Percentiles rank a stretch among this genome's conserved stretches.
phyloP scores from a whole-genome alignment of 2,888 invertebrate species.

The Elmis aenea region DNA sequence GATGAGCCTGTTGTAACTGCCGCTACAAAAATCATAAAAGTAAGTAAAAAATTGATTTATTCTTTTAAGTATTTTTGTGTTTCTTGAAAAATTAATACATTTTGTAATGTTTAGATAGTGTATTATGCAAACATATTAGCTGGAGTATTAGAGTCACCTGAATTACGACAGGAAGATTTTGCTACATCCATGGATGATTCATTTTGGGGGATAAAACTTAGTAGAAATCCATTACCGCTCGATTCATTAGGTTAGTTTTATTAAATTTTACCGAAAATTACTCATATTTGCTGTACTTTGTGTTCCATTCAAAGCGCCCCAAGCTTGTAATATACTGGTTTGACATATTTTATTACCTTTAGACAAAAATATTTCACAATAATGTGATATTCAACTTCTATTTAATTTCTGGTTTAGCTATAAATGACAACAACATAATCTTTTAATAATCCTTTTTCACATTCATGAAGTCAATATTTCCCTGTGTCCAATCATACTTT shows the following conservation, averaged over 20 bases:
- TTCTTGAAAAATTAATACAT: slow-evolving; percentile 1
- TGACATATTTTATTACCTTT: no score
- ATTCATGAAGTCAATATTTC: no score
- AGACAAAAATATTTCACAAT: no score
- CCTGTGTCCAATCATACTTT: no score
- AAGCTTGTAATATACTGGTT: no score
- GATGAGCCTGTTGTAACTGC: slow-evolving; percentile 80
- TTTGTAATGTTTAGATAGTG: slow-evolving; percentile 55
- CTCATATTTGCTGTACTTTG: no score
- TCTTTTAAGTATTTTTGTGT: neutral
- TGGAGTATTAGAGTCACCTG: slow-evolving; percentile 67
- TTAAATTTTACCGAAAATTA: no score
- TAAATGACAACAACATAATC: no score
- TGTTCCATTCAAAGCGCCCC: no score
- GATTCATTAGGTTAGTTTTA: slow-evolving; percentile 59
- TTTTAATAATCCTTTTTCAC: no score
- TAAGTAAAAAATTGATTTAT: slow-evolving; percentile 32
- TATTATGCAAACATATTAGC: slow-evolving; percentile 86
- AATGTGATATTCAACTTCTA: no score
- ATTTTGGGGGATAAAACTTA: slow-evolving; percentile 35
- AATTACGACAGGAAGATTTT: slow-evolving; percentile 55
- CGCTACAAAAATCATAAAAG: slow-evolving; percentile 85
- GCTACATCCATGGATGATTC: slow-evolving; percentile 47
- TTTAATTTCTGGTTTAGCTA: no score
- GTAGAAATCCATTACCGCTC: slow-evolving; percentile 46